These are phyloP conservation scores for Coilia nasus DNA, from an alignment of 2,797 vertebrate genomes.

Conservation along the genomic window DNA sequence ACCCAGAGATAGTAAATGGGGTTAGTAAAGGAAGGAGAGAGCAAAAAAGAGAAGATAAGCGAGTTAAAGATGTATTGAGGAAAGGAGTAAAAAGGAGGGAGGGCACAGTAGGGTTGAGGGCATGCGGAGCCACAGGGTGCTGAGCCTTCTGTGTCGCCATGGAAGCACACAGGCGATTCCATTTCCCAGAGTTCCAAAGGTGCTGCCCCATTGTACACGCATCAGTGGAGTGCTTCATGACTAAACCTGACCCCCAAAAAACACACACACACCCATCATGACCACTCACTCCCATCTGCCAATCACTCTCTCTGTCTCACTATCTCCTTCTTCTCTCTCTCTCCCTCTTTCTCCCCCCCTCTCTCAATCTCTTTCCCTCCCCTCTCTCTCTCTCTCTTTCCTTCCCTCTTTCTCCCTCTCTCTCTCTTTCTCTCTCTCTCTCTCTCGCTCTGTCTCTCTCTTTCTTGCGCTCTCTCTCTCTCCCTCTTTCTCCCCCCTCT, in stretches of 20 bases:
- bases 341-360: not conserved
- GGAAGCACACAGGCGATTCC: slow-evolving; percentile 47
- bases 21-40: no score
- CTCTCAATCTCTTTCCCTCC: no score
- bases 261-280: slow-evolving; percentile 9
- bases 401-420: not conserved
- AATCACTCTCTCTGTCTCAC: slow-evolving; percentile 51
- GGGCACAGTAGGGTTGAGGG: not conserved
- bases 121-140: not conserved
- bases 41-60: not conserved
- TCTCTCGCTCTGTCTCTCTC: slow-evolving; percentile 35
- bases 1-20: not conserved
- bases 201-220: not conserved
- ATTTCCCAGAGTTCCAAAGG: slow-evolving; percentile 31
- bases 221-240: not conserved
- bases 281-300: slow-evolving; percentile 13
- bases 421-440: slow-evolving; percentile 47
- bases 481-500: not conserved
- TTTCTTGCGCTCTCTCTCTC: no score
- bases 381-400: no score
- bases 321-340: slow-evolving; percentile 10
- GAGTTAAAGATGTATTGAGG: no score
- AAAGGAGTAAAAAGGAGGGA: no score
- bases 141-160: not conserved
- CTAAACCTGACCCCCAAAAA: slow-evolving; percentile 39